Conservation (phyloP, 92 coral and sea anemone genomes). For the Epizoanthus illoricatus region DNA sequence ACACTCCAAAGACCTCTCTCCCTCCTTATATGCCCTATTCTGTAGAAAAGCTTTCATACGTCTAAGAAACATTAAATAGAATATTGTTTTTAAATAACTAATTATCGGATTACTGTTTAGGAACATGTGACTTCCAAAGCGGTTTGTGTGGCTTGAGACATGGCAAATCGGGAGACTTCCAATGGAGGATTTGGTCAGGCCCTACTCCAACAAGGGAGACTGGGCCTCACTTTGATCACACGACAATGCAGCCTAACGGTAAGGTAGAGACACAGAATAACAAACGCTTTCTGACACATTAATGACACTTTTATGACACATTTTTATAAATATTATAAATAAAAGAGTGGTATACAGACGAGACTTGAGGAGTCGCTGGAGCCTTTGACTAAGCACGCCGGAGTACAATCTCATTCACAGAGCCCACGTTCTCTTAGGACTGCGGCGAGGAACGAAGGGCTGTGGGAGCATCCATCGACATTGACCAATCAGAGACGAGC, state of each 20-base stretch:
- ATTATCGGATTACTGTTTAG: conserved; percentile 9
- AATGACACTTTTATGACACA: too few species aligned
- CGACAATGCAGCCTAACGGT: conserved; percentile 58
- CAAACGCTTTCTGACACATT: background rate
- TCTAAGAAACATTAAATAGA: too few species aligned
- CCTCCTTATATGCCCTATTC: background rate
- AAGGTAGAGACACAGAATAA: background rate
- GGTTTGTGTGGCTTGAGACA: conserved; percentile 68
- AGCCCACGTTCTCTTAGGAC: too few species aligned
- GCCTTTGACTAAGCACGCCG: too few species aligned
- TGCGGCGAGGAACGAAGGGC: too few species aligned
- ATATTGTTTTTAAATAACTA: background rate
- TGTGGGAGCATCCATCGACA: too few species aligned
- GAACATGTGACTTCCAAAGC: conserved; percentile 74
- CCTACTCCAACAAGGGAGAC: conserved; percentile 78
- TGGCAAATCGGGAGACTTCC: conserved; percentile 42
- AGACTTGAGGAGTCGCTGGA: too few species aligned
- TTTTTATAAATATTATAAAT: too few species aligned
- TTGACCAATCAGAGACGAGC: too few species aligned
- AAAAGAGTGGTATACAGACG: too few species aligned
- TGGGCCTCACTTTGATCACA: conserved; percentile 85
- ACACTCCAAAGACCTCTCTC: background rate
- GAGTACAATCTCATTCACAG: too few species aligned
- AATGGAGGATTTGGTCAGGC: conserved; percentile 70
- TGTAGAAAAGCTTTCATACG: too few species aligned